Evolutionary conservation across 2,113 vertebrate genomes (phyloP).

Genomic region (Chaetodon trifascialis): DNA sequence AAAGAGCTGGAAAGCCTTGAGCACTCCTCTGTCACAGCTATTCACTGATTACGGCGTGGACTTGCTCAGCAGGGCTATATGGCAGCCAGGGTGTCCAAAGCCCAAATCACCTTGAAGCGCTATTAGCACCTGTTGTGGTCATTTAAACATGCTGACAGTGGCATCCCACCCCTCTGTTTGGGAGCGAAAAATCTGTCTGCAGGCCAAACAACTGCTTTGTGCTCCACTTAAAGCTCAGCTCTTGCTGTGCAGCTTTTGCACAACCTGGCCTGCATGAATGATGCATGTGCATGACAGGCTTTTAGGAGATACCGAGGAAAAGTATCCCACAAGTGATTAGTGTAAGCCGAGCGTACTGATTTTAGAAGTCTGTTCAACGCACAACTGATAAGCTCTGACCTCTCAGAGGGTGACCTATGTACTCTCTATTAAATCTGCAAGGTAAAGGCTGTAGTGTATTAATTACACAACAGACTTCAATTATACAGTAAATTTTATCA

Average conservation of each 20-base stretch:
- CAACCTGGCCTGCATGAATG: not conserved
- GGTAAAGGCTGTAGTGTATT: not conserved
- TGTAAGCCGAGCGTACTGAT: not conserved
- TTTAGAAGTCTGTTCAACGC: constrained; percentile 21
- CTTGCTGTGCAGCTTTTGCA: constrained; percentile 35
- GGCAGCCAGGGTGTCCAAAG: constrained; percentile 56
- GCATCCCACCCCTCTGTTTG: constrained; percentile 16
- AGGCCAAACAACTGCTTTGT: constrained; percentile 62
- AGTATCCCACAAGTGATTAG: not conserved
- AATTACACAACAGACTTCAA: not conserved
- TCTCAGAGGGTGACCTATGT: constrained; percentile 14
- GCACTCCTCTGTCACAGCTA: constrained; percentile 26
- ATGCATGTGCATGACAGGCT: constrained; percentile 18
- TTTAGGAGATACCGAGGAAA: not conserved
- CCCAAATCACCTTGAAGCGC: constrained; percentile 72
- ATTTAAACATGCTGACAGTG: constrained; percentile 59
- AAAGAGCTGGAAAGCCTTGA: constrained; percentile 37
- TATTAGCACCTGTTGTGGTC: constrained; percentile 72
- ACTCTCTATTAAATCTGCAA: not conserved
- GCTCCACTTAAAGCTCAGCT: constrained; percentile 29
- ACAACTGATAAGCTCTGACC: constrained; percentile 28
- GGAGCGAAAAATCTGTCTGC: constrained; percentile 50
- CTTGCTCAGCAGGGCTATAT: constrained; percentile 46
- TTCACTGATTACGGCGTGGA: constrained; percentile 58
- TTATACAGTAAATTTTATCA: not conserved